These are phyloP conservation scores for Protobothrops mucrosquamatus DNA, from an alignment of 2,113 vertebrate species.

Conservation along the genomic window DNA sequence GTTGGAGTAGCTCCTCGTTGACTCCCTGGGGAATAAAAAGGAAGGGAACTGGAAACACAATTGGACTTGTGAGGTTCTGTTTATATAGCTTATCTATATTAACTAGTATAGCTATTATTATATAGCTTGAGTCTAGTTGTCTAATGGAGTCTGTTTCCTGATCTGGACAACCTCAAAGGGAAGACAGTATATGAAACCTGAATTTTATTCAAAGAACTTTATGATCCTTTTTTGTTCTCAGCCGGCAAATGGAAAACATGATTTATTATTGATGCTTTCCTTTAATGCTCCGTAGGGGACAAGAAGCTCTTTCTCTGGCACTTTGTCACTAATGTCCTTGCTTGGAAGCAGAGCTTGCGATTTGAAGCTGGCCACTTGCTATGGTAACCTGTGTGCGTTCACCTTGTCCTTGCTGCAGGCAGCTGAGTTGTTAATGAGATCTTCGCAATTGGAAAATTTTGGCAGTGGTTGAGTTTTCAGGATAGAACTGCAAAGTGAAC, in stretches of 20 bases:
- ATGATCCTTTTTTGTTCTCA: background rate
- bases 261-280: background rate
- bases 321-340: background rate
- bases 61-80: background rate
- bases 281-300: background rate
- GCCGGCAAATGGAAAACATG: too few species aligned
- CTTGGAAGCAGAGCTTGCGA: background rate
- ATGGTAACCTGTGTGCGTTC: background rate
- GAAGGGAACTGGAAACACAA: background rate
- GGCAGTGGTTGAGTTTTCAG: slow-evolving; percentile 22
- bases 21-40: background rate
- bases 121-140: background rate
- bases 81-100: background rate
- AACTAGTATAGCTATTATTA: background rate
- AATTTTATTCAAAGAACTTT: background rate
- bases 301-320: background rate
- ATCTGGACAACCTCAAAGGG: background rate
- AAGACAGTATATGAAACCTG: background rate
- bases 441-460: slow-evolving; percentile 20
- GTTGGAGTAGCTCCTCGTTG: background rate
- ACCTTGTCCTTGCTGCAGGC: background rate
- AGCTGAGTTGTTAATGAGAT: slow-evolving; percentile 49
- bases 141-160: background rate
- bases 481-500: slow-evolving; percentile 16
- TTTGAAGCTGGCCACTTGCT: background rate